A percentile compares a stretch with the other conserved stretches of the same genome.
Conservation (phyloP, 2,113 vertebrate species). For the Oncorhynchus nerka region DNA sequence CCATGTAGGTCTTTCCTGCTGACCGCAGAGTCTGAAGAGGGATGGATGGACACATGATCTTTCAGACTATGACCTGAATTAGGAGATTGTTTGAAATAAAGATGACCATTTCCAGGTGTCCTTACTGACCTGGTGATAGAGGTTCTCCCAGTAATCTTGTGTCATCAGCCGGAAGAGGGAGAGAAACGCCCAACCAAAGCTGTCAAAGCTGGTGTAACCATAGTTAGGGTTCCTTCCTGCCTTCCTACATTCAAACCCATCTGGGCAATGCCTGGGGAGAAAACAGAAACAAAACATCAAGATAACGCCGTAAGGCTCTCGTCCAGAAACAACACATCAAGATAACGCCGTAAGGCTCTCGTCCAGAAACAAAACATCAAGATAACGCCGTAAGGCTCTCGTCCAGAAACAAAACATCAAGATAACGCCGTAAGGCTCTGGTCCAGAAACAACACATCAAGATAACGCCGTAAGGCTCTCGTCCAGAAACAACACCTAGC, state of each 20-base stretch:
- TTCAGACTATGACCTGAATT: not conserved
- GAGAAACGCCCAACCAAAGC: conserved; percentile 96
- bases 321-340: no score
- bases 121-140: conserved; percentile 71
- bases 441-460: no score
- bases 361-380: no score
- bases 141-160: conserved; percentile 94
- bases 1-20: conserved; percentile 97
- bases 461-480: no score
- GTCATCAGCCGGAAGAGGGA: conserved; percentile 95
- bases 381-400: no score
- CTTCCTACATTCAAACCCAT: conserved; percentile 88
- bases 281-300: conserved; percentile 7
- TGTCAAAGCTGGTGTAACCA: conserved; percentile 95
- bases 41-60: not conserved
- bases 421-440: no score
- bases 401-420: no score
- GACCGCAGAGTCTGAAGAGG: conserved; percentile 88
- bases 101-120: no score
- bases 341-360: no score
- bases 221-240: conserved; percentile 90
- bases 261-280: conserved; percentile 83
- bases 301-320: no score
- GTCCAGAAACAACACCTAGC: no score
- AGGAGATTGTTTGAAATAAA: no score